Base-by-base conservation (phyloP, 2,888 invertebrate species). In the Andrena chrysosceles region DNA sequence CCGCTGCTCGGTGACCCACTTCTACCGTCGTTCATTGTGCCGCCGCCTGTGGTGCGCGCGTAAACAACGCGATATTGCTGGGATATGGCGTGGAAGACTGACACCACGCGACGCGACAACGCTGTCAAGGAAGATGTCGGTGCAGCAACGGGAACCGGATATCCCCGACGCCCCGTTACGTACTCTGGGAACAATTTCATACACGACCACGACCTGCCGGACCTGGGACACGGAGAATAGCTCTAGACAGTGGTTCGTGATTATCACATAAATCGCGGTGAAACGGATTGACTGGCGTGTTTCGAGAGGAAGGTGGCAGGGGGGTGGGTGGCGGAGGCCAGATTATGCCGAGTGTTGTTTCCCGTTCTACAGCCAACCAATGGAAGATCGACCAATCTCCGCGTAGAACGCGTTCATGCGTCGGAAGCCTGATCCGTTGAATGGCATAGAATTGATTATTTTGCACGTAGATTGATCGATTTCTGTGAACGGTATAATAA, bases 261-360 rank as follows among this genome's bases (percentile, higher is more conserved):
- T 83, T 82, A 83, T 73, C 82, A 59, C 83, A 70, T 77, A 77
- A 82, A 83, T 83, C 83, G 70, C 62, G 10, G 35, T 29, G 68
- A 64, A 76, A 81, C 68, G 68, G 76, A 81, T 81, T 20, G 71
- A 81, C 66, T 59, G 62, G 59, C 63, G 59, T 20, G 63, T 72
- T 71, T 72, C 81, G 75, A 26, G 35, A 20, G 42, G 4, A 42
- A 42, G 42, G 4, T 0, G 42, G 42, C 42, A 0, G 42, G 42
- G 13, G 10, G 42, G 42, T 42, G 42, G 42, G 1, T 16, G 42
- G 42, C 42, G 42, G 42, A 16, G 33, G 16, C 10, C n/a, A 16
- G 20, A 72, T 81, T 81, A 83, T 76, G 71, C 71, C 67, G 62
- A 72, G 75, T 80, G 80, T 81, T 79, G 80, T 79, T 79, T 72